Base-by-base conservation (phyloP, 2,888 invertebrate genomes). In the Apocheima hispidaria region DNA sequence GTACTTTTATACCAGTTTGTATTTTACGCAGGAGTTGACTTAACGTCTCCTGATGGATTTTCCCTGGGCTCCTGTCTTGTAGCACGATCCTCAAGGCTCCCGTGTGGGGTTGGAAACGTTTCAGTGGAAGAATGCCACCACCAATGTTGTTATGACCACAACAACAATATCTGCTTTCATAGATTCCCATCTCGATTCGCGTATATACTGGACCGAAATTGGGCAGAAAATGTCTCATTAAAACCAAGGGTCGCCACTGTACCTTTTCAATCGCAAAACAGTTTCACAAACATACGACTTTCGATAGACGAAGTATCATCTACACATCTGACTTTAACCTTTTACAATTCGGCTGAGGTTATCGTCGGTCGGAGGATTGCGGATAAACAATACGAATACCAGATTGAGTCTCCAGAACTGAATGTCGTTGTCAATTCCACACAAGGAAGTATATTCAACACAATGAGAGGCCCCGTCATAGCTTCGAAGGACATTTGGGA, bases 401-500 rank as follows among this genome's bases (percentile, higher is more conserved):
- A 72, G 52, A 69, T 90, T 1, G 72, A 74, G n/a, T 76, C 79
- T 1, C 84, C 84, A 0, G 92, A 88, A 70, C 72, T 86, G 14
- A 84, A 80, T 55, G 62, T 91, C 0, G 56, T 80, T 12, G 83
- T 87, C 0, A 81, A 82, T 51, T 73, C 81, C 0, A 65, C 74
- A 0, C 75, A 81, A 46, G 86, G 92, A 10, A 71, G 74, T 4
- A 80, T 95, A 56, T 87, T 95, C 18, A 92, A 91, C 28, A 94
- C 94, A 0, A 78, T 90, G 0, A 82, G 88, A 64, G 95, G 95
- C 0, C 94, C 95, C 0, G 66, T 95, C 0, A 94, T 95, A 60
- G 93, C 94, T 2, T 93, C 94, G 0, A 81, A 93, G 20, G 84
- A 92, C 41, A 95, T 94, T 70, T 94, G 94, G 94, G 95, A 95